Conservation (phyloP, 2,113 vertebrate species). For the Camelus dromedarius region DNA sequence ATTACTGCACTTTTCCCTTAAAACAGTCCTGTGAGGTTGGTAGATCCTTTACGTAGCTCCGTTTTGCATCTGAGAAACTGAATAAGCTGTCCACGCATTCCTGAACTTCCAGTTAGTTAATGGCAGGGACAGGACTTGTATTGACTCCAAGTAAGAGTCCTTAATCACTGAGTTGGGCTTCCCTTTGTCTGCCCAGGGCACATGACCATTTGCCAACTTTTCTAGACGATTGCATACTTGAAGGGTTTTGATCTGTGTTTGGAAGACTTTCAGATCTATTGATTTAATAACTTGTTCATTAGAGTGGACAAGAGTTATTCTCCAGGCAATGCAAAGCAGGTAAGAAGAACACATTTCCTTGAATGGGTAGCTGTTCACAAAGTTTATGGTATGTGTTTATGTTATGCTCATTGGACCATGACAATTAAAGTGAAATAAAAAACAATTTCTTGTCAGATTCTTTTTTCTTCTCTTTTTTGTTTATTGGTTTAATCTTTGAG, state of each 20-base stretch:
- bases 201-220: not conserved
- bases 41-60: not conserved
- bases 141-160: not conserved
- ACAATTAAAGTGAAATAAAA: not conserved
- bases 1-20: not conserved
- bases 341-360: not conserved
- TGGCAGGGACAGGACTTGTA: not conserved
- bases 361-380: not conserved
- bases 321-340: not conserved
- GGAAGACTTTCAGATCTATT: conserved; percentile 10
- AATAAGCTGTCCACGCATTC: not conserved
- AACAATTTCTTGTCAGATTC: not conserved
- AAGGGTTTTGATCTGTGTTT: not conserved
- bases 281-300: not conserved
- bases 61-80: conserved; percentile 19
- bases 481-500: conserved; percentile 10
- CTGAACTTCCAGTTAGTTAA: not conserved
- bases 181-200: not conserved
- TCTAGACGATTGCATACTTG: not conserved
- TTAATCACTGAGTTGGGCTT: not conserved
- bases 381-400: not conserved
- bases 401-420: not conserved
- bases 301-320: not conserved
- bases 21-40: not conserved
- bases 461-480: not conserved